Percentiles rank a stretch among this genome's conserved stretches.
These are phyloP conservation scores for Napeogenes inachia DNA, from an alignment of 2,888 invertebrate genomes.

Conservation along the genomic window DNA sequence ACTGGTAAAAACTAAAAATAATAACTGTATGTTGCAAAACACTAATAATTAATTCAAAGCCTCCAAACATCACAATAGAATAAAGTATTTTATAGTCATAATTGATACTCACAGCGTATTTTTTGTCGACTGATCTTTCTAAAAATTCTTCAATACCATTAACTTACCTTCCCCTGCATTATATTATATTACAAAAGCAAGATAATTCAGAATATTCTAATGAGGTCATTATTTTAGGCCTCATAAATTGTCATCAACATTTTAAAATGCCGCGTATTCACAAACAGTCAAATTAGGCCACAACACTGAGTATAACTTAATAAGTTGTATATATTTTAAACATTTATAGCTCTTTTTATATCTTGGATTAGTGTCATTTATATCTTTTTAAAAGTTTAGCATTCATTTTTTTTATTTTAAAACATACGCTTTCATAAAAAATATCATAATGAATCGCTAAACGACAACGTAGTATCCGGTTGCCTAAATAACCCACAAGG, in stretches of 20 bases:
- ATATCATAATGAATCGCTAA: slow-evolving; percentile 37
- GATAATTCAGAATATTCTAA: too few species aligned
- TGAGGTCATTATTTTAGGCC: too few species aligned
- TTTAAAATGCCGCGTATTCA: slow-evolving; percentile 22
- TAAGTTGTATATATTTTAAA: background rate
- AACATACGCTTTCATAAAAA: slow-evolving; percentile 13
- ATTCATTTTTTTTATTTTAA: background rate
- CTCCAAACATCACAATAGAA: too few species aligned
- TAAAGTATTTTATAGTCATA: too few species aligned
- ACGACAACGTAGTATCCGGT: slow-evolving; percentile 54
- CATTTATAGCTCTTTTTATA: background rate
- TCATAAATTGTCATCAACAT: slow-evolving; percentile 4
- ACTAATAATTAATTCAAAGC: too few species aligned
- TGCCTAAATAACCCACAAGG: slow-evolving; percentile 54
- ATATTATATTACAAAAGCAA: too few species aligned
- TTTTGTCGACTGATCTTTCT: too few species aligned
- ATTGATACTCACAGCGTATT: too few species aligned
- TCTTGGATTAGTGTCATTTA: background rate
- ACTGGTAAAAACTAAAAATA: too few species aligned
- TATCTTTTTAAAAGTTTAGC: background rate
- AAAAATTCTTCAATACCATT: too few species aligned
- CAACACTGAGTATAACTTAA: background rate
- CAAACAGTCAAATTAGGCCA: slow-evolving; percentile 2
- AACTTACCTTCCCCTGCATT: too few species aligned
- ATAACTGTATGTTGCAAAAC: too few species aligned